These are phyloP conservation scores for Zygogramma bicolorata DNA, from an alignment of 2,888 invertebrate genomes.

Conservation along the genomic window DNA sequence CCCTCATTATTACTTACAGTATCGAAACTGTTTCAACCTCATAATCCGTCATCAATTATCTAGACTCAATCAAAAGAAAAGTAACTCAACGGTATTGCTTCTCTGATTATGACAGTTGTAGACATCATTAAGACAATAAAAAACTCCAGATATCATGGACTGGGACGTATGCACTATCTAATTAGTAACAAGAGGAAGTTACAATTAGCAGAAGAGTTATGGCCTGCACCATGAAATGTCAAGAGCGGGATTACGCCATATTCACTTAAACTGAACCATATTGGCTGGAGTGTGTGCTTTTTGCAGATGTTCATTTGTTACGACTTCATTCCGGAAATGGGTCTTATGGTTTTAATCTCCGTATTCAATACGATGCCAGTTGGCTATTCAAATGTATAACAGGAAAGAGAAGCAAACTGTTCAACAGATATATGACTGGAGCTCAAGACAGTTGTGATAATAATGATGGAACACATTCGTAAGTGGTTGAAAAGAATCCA, in stretches of 20 bases:
- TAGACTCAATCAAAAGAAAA: too few species aligned
- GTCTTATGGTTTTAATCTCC: constrained; percentile 37
- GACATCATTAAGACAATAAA: neutral
- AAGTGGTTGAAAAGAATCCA: too few species aligned
- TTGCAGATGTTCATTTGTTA: constrained; percentile 42
- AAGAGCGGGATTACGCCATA: constrained; percentile 32
- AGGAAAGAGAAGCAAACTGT: neutral
- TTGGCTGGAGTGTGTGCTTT: constrained; percentile 31
- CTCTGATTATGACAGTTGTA: neutral
- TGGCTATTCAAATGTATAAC: constrained; percentile 1
- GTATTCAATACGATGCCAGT: constrained; percentile 35
- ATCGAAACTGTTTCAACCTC: too few species aligned
- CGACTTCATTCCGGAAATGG: constrained; percentile 36
- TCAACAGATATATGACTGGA: neutral
- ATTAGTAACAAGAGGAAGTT: constrained; percentile 23
- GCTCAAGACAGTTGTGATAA: too few species aligned
- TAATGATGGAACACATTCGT: too few species aligned
- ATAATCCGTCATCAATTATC: too few species aligned
- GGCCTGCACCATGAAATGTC: constrained; percentile 20
- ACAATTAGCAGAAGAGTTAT: constrained; percentile 32
- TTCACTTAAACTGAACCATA: constrained; percentile 35
- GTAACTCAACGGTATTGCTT: neutral
- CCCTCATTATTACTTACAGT: too few species aligned
- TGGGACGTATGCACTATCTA: neutral
- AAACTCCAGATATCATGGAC: neutral